These are phyloP conservation scores for Lipotes vexillifer DNA, from an alignment of 2,113 vertebrate species.

Conservation along the genomic window DNA sequence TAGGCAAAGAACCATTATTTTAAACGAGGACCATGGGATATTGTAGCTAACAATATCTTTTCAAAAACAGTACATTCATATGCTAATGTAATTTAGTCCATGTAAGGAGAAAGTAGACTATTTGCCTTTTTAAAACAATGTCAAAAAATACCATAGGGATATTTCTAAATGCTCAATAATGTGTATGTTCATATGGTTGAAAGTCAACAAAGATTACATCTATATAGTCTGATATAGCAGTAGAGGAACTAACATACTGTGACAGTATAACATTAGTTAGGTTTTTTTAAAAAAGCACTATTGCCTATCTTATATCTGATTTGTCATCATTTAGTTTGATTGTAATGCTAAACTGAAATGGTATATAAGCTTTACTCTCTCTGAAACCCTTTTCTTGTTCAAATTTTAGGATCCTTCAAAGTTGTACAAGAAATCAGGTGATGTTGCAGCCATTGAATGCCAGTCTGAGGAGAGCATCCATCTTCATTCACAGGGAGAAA, in stretches of 20 bases:
- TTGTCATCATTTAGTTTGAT: not conserved
- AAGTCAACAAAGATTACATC: not conserved
- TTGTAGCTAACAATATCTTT: not conserved
- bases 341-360: slow-evolving; percentile 5
- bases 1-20: not conserved
- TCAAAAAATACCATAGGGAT: not conserved
- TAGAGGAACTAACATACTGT: not conserved
- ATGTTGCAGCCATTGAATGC: slow-evolving; percentile 76
- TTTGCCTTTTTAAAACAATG: not conserved
- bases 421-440: slow-evolving; percentile 81
- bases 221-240: not conserved
- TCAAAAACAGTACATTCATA: not conserved
- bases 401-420: slow-evolving; percentile 82
- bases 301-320: not conserved
- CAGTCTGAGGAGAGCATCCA: slow-evolving; percentile 78
- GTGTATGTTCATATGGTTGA: not conserved
- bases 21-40: not conserved
- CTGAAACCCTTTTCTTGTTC: slow-evolving; percentile 72
- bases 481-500: slow-evolving; percentile 76
- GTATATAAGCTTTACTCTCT: slow-evolving; percentile 9
- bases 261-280: not conserved
- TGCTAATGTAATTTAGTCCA: not conserved
- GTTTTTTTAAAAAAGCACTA: not conserved
- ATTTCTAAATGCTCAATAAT: not conserved
- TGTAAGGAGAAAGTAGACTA: not conserved